Conservation (phyloP, 2,888 invertebrate genomes). For the Cataglyphis albicans region DNA sequence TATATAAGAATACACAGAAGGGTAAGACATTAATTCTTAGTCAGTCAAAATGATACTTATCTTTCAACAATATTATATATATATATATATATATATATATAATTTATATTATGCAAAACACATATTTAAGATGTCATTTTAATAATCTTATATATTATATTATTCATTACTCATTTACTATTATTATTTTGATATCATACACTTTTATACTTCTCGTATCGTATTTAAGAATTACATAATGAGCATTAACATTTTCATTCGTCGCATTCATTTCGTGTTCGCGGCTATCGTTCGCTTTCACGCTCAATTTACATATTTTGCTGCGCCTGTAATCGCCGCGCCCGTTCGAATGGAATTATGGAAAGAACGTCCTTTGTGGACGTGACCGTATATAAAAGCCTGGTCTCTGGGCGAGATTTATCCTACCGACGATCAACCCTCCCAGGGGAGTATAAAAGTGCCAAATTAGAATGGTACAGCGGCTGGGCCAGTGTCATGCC, state of each 20-base stretch:
- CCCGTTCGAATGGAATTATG: constrained; percentile 51
- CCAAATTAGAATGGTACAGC: constrained; percentile 65
- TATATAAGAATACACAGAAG: background rate
- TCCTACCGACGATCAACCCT: constrained; percentile 58
- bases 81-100: background rate
- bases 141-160: background rate
- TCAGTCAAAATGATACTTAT: background rate
- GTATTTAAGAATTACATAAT: constrained; percentile 36
- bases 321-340: constrained; percentile 46
- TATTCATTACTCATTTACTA: background rate
- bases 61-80: background rate
- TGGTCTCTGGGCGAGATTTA: constrained; percentile 61
- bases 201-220: constrained; percentile 1
- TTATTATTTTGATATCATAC: background rate
- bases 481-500: constrained; percentile 56
- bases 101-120: background rate
- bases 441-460: constrained; percentile 58
- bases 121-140: background rate
- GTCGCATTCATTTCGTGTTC: constrained; percentile 33
- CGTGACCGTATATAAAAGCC: constrained; percentile 54
- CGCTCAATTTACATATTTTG: constrained; percentile 54
- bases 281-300: constrained; percentile 49
- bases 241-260: constrained; percentile 41
- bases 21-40: background rate
- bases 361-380: constrained; percentile 52